A percentile compares a stretch with the other conserved stretches of the same genome.
phyloP scores from a whole-genome alignment of 2,888 invertebrate species.

The Meliscaeva auricollis region DNA sequence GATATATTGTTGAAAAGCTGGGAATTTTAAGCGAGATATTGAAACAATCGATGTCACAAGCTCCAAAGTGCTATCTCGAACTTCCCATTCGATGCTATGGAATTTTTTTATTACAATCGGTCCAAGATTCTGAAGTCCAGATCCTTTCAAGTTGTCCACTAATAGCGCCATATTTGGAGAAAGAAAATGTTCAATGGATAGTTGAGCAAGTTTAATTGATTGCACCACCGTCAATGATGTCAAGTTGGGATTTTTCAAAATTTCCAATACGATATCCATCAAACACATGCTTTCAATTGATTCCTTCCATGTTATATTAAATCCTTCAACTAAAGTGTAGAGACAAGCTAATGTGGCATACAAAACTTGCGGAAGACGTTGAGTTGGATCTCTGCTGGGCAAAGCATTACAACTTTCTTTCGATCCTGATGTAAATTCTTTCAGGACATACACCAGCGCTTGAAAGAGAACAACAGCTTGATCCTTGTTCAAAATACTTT shows the following conservation, averaged over 20 bases:
- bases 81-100: conserved; percentile 91
- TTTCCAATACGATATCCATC: conserved; percentile 85
- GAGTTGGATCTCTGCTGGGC: conserved; percentile 81
- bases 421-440: conserved; percentile 84
- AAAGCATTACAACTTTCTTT: conserved; percentile 18
- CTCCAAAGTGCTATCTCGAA: conserved; percentile 91
- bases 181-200: conserved; percentile 90
- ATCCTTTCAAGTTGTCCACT: conserved; percentile 88
- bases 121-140: conserved; percentile 88
- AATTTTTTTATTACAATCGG: conserved; percentile 88
- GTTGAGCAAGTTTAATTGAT: conserved; percentile 88
- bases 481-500: conserved; percentile 86
- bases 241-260: conserved; percentile 85
- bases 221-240: conserved; percentile 87
- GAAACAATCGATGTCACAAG: conserved; percentile 88
- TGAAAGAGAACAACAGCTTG: conserved; percentile 88
- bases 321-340: conserved; percentile 87
- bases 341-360: conserved; percentile 89
- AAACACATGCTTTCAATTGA: conserved; percentile 91
- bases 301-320: conserved; percentile 91
- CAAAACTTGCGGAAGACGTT: conserved; percentile 85
- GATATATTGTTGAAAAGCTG: conserved; percentile 90
- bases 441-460: conserved; percentile 86
- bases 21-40: conserved; percentile 90
- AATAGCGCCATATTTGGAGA: conserved; percentile 91